Conservation (phyloP, 2,113 vertebrate genomes). For the Neotoma lepida region DNA sequence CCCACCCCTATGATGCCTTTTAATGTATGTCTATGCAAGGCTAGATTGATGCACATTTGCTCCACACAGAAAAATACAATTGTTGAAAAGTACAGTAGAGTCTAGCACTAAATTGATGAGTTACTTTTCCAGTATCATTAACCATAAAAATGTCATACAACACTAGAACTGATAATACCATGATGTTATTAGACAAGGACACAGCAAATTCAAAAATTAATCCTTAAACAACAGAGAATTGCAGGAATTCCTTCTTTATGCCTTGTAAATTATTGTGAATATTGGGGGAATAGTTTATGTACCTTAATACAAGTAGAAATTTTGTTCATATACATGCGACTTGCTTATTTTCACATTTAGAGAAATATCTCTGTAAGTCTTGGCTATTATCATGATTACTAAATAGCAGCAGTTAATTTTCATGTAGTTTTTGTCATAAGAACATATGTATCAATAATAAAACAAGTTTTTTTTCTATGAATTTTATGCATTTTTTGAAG, state of each 20-base stretch:
- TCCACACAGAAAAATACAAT: background rate
- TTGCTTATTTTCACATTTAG: background rate
- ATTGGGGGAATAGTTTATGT: background rate
- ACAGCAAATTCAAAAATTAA: background rate
- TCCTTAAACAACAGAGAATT: background rate
- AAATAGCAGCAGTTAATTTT: background rate
- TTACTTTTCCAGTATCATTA: background rate
- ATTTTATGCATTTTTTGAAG: background rate
- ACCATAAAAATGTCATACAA: background rate
- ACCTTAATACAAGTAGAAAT: background rate
- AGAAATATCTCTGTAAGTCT: background rate
- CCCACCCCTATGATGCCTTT: background rate
- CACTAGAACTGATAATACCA: background rate
- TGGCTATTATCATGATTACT: background rate
- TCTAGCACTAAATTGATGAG: background rate
- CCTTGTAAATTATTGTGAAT: background rate
- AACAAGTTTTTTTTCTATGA: background rate
- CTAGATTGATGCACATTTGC: background rate
- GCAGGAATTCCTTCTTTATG: background rate
- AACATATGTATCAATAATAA: background rate
- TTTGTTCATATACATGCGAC: background rate
- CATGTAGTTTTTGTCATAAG: background rate
- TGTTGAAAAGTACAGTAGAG: background rate
- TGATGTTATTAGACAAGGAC: background rate
- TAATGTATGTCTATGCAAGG: background rate